These are phyloP conservation scores for Babyrousa celebensis DNA, from an alignment of 2,797 vertebrate genomes.

Conservation along the genomic window DNA sequence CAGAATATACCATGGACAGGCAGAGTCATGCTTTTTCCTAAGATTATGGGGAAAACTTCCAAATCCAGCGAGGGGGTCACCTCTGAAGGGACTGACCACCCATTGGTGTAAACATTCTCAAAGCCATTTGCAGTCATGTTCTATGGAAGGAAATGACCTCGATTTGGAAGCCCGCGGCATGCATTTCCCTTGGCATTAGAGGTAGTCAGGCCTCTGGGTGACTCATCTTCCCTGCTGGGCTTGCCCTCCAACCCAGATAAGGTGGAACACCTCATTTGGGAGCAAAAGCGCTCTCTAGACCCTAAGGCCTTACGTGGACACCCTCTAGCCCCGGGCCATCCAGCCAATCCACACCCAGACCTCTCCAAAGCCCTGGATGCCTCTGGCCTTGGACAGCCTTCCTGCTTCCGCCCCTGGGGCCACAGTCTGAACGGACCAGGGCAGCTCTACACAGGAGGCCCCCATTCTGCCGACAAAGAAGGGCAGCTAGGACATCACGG, in stretches of 20 bases:
- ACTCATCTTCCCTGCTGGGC: conserved; percentile 60
- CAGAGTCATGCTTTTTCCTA: background rate
- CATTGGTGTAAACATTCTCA: background rate
- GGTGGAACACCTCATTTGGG: background rate
- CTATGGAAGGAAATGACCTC: conserved; percentile 64
- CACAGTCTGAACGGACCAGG: background rate
- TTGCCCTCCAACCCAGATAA: background rate
- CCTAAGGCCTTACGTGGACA: conserved; percentile 20
- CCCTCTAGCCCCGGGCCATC: too few species aligned
- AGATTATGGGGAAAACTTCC: conserved; percentile 1
- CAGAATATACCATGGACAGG: background rate
- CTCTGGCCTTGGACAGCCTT: background rate
- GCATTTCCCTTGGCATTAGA: conserved; percentile 45
- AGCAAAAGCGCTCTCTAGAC: background rate
- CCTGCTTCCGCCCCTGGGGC: background rate
- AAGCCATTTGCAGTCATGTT: conserved; percentile 69
- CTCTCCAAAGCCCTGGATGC: background rate
- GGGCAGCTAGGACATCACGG: background rate
- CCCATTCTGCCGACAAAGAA: background rate
- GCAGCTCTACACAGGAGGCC: background rate
- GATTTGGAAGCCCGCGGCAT: background rate
- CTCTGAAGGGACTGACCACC: background rate
- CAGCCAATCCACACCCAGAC: background rate
- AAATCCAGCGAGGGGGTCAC: conserved; percentile 29
- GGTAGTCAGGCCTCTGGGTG: conserved; percentile 50